These are phyloP conservation scores for Bombus balteatus DNA, from an alignment of 1,140 invertebrate species.

Conservation along the genomic window DNA sequence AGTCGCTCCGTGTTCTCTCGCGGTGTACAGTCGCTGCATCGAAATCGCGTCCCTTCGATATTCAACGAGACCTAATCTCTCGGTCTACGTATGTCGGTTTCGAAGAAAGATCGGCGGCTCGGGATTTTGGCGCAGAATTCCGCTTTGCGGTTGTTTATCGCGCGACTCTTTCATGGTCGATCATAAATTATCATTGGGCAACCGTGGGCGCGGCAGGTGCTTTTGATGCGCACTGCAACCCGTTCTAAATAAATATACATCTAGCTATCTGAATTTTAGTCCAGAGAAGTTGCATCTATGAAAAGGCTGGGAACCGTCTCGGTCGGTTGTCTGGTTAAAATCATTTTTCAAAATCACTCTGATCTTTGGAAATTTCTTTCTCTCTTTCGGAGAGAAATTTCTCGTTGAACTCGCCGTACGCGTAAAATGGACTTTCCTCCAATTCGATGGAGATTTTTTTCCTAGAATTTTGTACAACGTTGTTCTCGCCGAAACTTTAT, in stretches of 20 bases:
- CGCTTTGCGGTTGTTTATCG: conserved; percentile 55
- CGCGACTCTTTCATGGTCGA: conserved; percentile 63
- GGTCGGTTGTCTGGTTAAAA: background rate
- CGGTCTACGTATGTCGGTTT: too few species aligned
- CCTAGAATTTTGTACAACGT: too few species aligned
- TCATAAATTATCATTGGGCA: conserved; percentile 72
- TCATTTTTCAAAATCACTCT: background rate
- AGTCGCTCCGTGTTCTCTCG: too few species aligned
- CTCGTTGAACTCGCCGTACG: too few species aligned
- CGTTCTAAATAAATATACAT: conserved; percentile 72
- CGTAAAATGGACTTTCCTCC: too few species aligned
- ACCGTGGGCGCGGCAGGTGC: conserved; percentile 65
- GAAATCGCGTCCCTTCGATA: background rate
- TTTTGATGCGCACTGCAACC: conserved; percentile 63
- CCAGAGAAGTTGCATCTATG: too few species aligned
- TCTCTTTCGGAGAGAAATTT: background rate
- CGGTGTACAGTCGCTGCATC: too few species aligned
- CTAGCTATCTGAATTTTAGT: background rate
- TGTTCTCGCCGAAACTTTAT: too few species aligned
- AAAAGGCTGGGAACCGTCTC: background rate
- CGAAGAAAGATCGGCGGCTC: too few species aligned
- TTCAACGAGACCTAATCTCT: background rate
- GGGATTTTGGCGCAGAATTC: too few species aligned
- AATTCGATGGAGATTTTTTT: too few species aligned
- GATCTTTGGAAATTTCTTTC: background rate